Conservation (phyloP, 1,140 invertebrate genomes). For the Magallana ariakensis region DNA sequence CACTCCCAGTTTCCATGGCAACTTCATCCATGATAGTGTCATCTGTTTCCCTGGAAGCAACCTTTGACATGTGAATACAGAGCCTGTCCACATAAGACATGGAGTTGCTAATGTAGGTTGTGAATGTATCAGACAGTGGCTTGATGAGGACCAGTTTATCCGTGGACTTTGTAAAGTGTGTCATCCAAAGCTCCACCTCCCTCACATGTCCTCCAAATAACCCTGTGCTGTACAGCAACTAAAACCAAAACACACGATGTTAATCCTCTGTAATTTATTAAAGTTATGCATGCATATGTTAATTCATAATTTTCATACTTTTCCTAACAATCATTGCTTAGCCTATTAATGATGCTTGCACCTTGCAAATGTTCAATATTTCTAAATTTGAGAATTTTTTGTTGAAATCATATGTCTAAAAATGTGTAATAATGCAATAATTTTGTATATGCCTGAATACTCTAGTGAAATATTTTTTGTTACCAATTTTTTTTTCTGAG, state of each 20-base stretch:
- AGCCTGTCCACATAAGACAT: conserved; percentile 62
- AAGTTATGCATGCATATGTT: neutral
- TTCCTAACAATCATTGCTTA: too few relatives aligned
- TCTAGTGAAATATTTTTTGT: neutral
- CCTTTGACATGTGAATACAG: conserved; percentile 54
- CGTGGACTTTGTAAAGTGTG: conserved; percentile 23
- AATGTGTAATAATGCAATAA: too few relatives aligned
- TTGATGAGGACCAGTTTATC: conserved; percentile 40
- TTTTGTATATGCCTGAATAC: too few relatives aligned
- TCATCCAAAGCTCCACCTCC: conserved; percentile 62
- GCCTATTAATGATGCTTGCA: too few relatives aligned
- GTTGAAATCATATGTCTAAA: too few relatives aligned
- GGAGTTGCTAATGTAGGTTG: conserved; percentile 60
- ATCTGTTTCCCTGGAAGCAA: conserved; percentile 28
- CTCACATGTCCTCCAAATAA: conserved; percentile 57
- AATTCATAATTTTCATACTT: too few relatives aligned
- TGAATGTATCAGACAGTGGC: conserved; percentile 55
- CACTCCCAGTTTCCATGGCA: conserved; percentile 46
- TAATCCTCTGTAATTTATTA: neutral
- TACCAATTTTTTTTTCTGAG: neutral
- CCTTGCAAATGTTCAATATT: too few relatives aligned
- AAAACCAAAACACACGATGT: neutral
- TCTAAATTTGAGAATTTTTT: too few relatives aligned
- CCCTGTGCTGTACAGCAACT: conserved; percentile 60
- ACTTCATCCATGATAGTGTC: neutral